Conservation (phyloP, 2,888 invertebrate species). For the Pseudolycoriella hygida region DNA sequence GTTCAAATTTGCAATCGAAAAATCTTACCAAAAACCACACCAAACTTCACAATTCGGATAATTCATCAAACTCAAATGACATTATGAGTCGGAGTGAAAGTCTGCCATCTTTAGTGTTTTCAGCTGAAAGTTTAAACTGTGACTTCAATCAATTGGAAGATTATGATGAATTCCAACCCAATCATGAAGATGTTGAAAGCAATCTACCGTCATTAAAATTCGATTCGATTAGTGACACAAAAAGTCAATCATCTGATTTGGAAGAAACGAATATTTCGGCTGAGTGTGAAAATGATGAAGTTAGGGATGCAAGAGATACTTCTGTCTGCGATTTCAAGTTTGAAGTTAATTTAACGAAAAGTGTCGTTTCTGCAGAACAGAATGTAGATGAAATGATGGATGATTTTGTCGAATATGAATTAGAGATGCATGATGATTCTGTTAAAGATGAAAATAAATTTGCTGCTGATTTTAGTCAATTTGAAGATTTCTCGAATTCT, state of each 20-base stretch:
- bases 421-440: too few species aligned
- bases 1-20: too few species aligned
- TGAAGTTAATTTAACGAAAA: too few species aligned
- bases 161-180: neutral
- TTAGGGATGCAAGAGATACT: neutral
- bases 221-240: constrained; percentile 18
- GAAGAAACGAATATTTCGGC: neutral
- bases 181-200: constrained; percentile 11
- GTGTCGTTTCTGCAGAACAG: too few species aligned
- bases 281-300: neutral
- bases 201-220: constrained; percentile 22
- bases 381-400: constrained; percentile 5
- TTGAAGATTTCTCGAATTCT: constrained; percentile 7
- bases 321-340: too few species aligned
- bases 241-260: neutral
- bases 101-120: constrained; percentile 11
- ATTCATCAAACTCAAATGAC: constrained; percentile 1
- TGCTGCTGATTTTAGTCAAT: constrained; percentile 17
- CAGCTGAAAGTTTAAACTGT: constrained; percentile 2
- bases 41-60: neutral
- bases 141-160: neutral
- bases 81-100: constrained; percentile 5
- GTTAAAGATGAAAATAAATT: constrained; percentile 7
- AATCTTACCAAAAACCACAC: too few species aligned
- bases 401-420: neutral